phyloP scores from a whole-genome alignment of 2,797 vertebrate genomes.

The Limnodromus scolopaceus region DNA sequence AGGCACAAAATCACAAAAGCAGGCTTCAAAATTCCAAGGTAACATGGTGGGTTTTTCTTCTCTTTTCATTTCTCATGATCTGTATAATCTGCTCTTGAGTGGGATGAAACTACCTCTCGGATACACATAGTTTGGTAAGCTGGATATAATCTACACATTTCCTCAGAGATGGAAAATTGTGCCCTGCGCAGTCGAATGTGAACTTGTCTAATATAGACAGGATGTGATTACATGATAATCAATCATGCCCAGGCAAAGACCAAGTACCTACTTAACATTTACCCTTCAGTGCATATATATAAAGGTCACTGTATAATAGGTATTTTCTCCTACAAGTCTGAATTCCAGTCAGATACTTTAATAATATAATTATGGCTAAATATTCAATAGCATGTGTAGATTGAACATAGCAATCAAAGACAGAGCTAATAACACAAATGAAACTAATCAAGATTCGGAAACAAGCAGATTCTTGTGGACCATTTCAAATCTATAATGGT shows the following conservation, averaged over 20 bases:
- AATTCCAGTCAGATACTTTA: neutral
- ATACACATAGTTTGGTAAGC: neutral
- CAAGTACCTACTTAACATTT: neutral
- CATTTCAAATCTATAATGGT: neutral
- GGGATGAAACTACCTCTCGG: neutral
- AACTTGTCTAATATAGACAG: neutral
- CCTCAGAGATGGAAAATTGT: neutral
- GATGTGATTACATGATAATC: neutral
- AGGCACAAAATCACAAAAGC: neutral
- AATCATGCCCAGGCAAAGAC: neutral
- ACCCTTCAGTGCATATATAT: neutral
- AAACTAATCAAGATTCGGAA: neutral
- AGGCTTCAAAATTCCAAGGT: neutral
- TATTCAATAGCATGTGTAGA: neutral
- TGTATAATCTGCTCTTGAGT: neutral
- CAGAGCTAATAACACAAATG: neutral
- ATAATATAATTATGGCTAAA: neutral
- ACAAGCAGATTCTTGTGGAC: neutral
- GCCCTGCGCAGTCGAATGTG: neutral
- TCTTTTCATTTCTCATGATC: neutral
- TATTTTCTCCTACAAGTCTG: neutral
- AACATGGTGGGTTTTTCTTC: fast-evolving
- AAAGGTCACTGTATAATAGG: neutral
- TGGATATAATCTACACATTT: neutral
- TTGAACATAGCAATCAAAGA: neutral